These are phyloP conservation scores for Nebria brevicollis DNA, from an alignment of 2,888 invertebrate species.

Conservation along the genomic window DNA sequence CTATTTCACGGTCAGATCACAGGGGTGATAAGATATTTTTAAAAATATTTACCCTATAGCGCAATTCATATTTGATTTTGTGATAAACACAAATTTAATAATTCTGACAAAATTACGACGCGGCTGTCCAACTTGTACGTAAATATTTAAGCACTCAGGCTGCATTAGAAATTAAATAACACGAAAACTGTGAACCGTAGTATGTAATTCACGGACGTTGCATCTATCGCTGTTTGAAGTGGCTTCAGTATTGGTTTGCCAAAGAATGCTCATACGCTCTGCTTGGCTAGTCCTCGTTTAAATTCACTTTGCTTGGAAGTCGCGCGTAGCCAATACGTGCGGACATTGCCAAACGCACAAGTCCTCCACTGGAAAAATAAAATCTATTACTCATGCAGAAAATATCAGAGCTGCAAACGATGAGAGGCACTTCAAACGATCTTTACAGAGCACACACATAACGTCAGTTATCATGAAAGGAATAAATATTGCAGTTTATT, in stretches of 20 bases:
- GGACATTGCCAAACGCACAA: slow-evolving; percentile 7
- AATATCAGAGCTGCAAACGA: not conserved
- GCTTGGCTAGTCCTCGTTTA: slow-evolving; percentile 24
- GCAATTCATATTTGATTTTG: not conserved
- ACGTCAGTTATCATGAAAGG: not conserved
- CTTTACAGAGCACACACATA: not conserved
- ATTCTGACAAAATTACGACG: slow-evolving; percentile 19
- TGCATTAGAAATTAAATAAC: not conserved
- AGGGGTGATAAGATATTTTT: slow-evolving; percentile 10
- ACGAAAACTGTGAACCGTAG: not conserved
- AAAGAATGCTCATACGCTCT: slow-evolving; percentile 39
- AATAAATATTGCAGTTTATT: not conserved
- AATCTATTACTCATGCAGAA: not conserved
- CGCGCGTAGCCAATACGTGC: slow-evolving; percentile 6
- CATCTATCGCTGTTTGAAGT: slow-evolving; percentile 22
- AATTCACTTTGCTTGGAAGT: not conserved
- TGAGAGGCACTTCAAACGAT: not conserved
- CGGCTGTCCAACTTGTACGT: not conserved
- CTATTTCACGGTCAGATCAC: slow-evolving; percentile 39
- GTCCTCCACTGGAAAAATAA: slow-evolving; percentile 2
- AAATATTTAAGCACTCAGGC: not conserved
- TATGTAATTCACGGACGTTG: not conserved
- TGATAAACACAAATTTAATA: not conserved
- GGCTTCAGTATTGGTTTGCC: slow-evolving; percentile 38
- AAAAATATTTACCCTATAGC: not conserved